A percentile compares a stretch with the other conserved stretches of the same genome.
These are phyloP conservation scores for Zoanthus sociatus DNA, from an alignment of 92 coral and sea anemone species.

Conservation along the genomic window DNA sequence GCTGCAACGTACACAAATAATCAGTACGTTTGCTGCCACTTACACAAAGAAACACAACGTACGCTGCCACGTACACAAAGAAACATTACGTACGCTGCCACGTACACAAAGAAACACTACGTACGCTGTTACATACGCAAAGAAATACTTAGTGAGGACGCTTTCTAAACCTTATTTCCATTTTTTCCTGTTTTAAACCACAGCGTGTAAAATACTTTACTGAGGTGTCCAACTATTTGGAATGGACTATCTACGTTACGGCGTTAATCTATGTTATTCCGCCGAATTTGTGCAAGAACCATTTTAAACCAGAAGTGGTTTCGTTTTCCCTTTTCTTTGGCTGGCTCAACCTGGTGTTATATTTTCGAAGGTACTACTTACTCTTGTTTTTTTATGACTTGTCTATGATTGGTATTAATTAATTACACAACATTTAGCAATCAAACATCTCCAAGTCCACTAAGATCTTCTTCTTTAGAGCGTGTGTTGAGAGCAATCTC, in stretches of 20 bases:
- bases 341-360: conserved; percentile 85
- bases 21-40: no score
- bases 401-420: background rate
- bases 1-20: no score
- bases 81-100: no score
- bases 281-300: conserved; percentile 24
- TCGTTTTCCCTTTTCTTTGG: conserved; percentile 84
- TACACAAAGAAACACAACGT: no score
- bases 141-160: no score
- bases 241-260: conserved; percentile 75
- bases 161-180: background rate
- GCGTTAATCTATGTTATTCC: conserved; percentile 73
- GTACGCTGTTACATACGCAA: no score
- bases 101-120: no score
- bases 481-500: no score
- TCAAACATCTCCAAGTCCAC: no score
- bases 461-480: no score
- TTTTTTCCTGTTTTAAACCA: background rate
- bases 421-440: no score
- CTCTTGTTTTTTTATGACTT: background rate
- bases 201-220: conserved; percentile 73
- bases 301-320: conserved; percentile 45
- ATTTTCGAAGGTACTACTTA: conserved; percentile 76
- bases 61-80: no score
- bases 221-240: conserved; percentile 74